Percentiles rank a stretch among this genome's conserved stretches.
phyloP scores from a whole-genome alignment of 1,140 invertebrate species.

The Pogonognathellus flavescens region DNA sequence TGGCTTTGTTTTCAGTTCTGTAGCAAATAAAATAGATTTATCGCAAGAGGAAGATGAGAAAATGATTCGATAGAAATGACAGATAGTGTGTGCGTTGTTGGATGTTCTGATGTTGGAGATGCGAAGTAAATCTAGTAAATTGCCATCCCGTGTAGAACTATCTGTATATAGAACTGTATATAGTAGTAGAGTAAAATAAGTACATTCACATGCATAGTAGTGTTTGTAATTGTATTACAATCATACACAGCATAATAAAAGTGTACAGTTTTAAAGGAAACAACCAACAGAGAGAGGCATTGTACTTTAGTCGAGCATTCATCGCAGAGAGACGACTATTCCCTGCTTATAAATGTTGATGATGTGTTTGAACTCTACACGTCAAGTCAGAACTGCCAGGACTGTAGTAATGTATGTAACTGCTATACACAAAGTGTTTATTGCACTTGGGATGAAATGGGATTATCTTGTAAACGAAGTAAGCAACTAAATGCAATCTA shows the following conservation, averaged over 20 bases:
- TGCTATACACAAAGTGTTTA: conserved; percentile 12
- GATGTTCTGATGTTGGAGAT: not conserved
- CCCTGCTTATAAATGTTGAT: too few species aligned
- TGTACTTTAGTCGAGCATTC: not conserved
- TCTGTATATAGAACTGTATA: not conserved
- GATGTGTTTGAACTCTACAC: conserved; percentile 11
- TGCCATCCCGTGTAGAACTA: not conserved
- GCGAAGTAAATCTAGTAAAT: conserved; percentile 36
- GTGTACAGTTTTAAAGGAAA: too few species aligned
- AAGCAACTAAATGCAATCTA: not conserved
- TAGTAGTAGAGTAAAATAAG: not conserved
- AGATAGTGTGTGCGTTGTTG: not conserved
- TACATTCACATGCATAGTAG: too few species aligned
- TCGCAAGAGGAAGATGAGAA: conserved; percentile 17
- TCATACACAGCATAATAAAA: too few species aligned
- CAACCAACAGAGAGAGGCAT: not conserved
- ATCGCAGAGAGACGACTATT: too few species aligned
- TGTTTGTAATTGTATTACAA: too few species aligned
- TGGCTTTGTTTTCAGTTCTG: conserved; percentile 17
- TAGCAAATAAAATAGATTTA: conserved; percentile 17
- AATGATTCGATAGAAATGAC: conserved; percentile 30
- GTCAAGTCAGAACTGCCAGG: not conserved
- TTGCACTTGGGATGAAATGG: conserved; percentile 14
- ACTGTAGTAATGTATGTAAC: not conserved
- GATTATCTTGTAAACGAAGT: conserved; percentile 39